Base-by-base conservation (phyloP, 2,113 vertebrate genomes). In the Oryzias melastigma region DNA sequence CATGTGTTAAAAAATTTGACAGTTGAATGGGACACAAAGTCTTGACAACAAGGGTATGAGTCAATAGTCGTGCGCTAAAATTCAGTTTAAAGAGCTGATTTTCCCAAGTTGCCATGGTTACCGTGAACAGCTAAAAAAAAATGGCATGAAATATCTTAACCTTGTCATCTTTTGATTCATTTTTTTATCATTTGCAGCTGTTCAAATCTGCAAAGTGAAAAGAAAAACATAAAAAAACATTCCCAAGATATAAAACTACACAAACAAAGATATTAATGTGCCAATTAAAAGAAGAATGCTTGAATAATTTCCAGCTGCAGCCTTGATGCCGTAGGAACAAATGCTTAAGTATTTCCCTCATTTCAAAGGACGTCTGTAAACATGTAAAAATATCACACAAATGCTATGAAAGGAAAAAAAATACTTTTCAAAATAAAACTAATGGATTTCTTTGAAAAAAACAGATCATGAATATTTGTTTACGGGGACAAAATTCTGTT, bases 61-160 rank as follows among this genome's bases (percentile, higher is more conserved):
- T 35, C 35, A 35, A 35, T 8, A 35, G 8, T 8, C 0, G 10
- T 12, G 35, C 10, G 12, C 8, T 35, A 35, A 35, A 35, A 35
- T 3, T 3, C 35, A 35, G 35, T 8, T 12, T 10, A 10, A 12
- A 12, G 35, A 3, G 35, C 10, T 3, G 12, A 35, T 12, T 35
- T 35, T 35, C 12, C 3, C 10, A 35, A 12, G 35, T 3, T 35
- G 10, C 35, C 35, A 35, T 35, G 10, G 35, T 35, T 35, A 35
- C 29, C 8, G 8, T 70, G 50, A 73, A 65, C 35, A 5, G 73
- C 65, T 65, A 58, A 16, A 19, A 62, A n/a, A 71, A 67, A 50
- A n/a, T 65, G 18, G 77, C 80, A 83, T 72, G n/a, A 65, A 71
- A 51, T 73, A 68, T 75, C 44, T 52, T 50, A 67, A 75, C 55